Evolutionary conservation across 53 echinoderm and acorn worm genomes (phyloP).

Genomic region (Actinopyga echinites): DNA sequence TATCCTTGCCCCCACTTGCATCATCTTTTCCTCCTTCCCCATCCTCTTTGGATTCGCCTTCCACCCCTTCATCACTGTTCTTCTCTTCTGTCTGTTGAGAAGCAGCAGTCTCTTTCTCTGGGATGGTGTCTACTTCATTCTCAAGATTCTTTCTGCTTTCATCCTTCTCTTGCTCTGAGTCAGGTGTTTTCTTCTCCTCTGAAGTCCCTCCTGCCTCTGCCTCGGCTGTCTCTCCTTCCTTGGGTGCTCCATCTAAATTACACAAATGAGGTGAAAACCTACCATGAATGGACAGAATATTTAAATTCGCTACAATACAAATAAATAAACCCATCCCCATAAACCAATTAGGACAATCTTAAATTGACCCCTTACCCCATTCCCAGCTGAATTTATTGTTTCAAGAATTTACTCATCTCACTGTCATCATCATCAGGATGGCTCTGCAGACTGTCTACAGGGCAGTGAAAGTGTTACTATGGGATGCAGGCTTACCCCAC

Average conservation of each 20-base stretch:
- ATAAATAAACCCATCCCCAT: too few relatives aligned
- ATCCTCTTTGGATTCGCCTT: slow-evolving; percentile 40
- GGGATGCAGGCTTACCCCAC: too few relatives aligned
- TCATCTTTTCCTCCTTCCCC: slow-evolving; percentile 36
- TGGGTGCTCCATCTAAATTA: background rate
- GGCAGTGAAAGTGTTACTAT: too few relatives aligned
- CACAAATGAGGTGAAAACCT: background rate
- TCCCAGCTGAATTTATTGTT: too few relatives aligned
- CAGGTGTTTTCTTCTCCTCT: slow-evolving; percentile 5
- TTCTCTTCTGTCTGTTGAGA: background rate
- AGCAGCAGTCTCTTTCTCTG: slow-evolving; percentile 23
- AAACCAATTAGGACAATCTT: too few relatives aligned
- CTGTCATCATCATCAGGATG: too few relatives aligned
- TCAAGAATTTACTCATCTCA: too few relatives aligned
- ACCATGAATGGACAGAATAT: too few relatives aligned
- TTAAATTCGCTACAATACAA: too few relatives aligned
- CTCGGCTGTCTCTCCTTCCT: background rate
- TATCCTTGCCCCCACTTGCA: background rate
- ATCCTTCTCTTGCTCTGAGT: background rate
- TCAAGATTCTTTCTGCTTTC: slow-evolving; percentile 28
- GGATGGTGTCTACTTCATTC: slow-evolving; percentile 41
- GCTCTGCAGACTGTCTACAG: too few relatives aligned
- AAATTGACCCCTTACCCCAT: too few relatives aligned
- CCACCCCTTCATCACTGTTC: slow-evolving; percentile 39
- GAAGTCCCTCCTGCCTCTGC: background rate